Evolutionary conservation across 2,797 vertebrate genomes (phyloP), one percentile per base, ranked within the genome.

Genomic region (Gymnocypris eckloni): DNA sequence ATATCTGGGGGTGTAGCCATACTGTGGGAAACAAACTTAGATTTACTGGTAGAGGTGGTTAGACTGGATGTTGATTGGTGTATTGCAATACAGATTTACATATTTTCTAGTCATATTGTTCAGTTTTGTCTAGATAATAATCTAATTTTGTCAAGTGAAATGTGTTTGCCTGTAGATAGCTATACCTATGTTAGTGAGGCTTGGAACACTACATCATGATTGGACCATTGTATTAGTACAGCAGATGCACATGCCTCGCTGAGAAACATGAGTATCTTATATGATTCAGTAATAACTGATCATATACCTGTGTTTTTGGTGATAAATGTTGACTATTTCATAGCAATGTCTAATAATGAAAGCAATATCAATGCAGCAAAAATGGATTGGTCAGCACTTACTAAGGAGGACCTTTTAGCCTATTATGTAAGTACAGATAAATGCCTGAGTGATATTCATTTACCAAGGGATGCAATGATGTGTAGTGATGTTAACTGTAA

Each of bases 401-500:
- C 37, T 9, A 70, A 70, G 18, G 67, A 69, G 3, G 33, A 69
- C 33, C 33, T 69, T 69, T 16, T 39, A 69, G 33, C 15, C 28
- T 69, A 4, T 20, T 41, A 2, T 28, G 28, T 28, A 28, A 28
- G 2, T 28, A 69, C 66, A 69, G 66, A 69, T 69, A 69, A 18
- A 69, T 69, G 2, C 3, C 13, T 59, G 16, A 83, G 69, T 56
- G 59, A 37, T 50, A 28, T 59, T 39, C 5, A 69, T 66, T 20
- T 73, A 37, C 28, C 69, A 7, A 39, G 7, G 25, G 12, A 82
- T 71, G 69, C 50, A 54, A 22, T 82, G 1, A 45, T 25, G n/a
- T 82, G 64, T 61, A 43, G 39, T 20, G 45, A 50, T 48, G 15
- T 22, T 37, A 52, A 82, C 4, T 82, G 66, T 82, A 52, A 28